Evolutionary conservation across 2,113 vertebrate species (phyloP).

Genomic region (Xiphias gladius): DNA sequence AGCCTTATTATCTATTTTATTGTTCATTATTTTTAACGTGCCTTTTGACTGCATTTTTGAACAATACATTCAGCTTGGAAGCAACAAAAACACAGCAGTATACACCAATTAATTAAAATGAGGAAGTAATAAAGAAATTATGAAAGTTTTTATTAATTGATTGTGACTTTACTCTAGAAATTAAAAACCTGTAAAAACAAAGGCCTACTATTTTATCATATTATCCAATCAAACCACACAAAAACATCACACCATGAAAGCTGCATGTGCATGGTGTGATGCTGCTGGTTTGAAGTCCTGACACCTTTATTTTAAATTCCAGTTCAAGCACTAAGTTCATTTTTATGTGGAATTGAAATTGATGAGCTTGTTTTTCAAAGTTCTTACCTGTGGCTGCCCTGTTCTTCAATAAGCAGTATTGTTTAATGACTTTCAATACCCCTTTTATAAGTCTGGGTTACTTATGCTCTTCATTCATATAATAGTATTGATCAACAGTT

Average conservation of each 20-base stretch:
- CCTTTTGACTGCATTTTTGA: neutral
- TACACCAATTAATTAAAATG: neutral
- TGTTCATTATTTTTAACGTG: neutral
- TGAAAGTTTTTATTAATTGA: neutral
- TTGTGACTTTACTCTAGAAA: neutral
- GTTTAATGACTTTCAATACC: neutral
- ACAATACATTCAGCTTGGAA: neutral
- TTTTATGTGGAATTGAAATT: neutral
- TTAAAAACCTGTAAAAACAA: neutral
- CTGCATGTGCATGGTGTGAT: neutral
- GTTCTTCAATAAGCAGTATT: neutral
- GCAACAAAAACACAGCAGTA: neutral
- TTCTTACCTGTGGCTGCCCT: neutral
- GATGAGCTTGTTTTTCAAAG: neutral
- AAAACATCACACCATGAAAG: neutral
- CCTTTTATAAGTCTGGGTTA: neutral
- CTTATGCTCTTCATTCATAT: slow-evolving; percentile 32
- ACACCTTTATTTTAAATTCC: neutral
- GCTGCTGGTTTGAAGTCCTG: neutral
- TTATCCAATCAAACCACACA: neutral
- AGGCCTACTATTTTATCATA: neutral
- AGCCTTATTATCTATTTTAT: slow-evolving; percentile 34
- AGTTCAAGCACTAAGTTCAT: neutral
- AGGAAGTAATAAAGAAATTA: slow-evolving; percentile 14
- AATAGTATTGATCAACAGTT: slow-evolving; percentile 40